Conservation (phyloP, 2,113 vertebrate genomes). For the Hippocampus zosterae region DNA sequence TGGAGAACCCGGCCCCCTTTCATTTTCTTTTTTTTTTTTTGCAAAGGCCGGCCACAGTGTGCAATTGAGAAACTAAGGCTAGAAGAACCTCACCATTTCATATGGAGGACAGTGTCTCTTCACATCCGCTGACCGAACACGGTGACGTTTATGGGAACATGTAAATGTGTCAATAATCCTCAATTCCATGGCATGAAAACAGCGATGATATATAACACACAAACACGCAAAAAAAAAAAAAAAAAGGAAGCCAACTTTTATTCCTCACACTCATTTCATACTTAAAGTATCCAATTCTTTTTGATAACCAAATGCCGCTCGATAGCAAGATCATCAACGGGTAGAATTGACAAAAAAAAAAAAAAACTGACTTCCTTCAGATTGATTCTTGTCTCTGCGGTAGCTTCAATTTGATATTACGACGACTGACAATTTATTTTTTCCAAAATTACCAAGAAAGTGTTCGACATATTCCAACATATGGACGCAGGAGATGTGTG, state of each 20-base stretch:
- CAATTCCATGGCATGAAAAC: background rate
- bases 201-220: background rate
- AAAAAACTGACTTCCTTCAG: background rate
- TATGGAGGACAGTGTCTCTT: constrained; percentile 33
- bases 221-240: background rate
- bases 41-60: constrained; percentile 58
- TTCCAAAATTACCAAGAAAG: background rate
- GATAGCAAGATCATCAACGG: constrained; percentile 3
- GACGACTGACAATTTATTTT: background rate
- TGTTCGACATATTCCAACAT: background rate
- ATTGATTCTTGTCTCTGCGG: background rate
- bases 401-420: background rate
- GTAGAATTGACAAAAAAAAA: background rate
- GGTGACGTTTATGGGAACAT: background rate
- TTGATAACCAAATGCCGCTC: constrained; percentile 8
- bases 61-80: constrained; percentile 48
- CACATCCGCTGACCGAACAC: constrained; percentile 13
- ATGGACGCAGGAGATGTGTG: background rate
- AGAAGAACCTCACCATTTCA: constrained; percentile 30
- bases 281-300: constrained; percentile 43
- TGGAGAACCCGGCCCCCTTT: constrained; percentile 53
- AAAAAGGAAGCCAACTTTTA: constrained; percentile 13
- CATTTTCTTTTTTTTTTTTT: background rate
- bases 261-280: constrained; percentile 37
- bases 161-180: background rate